Conservation (phyloP, 2,113 vertebrate species). For the Callipepla californica region DNA sequence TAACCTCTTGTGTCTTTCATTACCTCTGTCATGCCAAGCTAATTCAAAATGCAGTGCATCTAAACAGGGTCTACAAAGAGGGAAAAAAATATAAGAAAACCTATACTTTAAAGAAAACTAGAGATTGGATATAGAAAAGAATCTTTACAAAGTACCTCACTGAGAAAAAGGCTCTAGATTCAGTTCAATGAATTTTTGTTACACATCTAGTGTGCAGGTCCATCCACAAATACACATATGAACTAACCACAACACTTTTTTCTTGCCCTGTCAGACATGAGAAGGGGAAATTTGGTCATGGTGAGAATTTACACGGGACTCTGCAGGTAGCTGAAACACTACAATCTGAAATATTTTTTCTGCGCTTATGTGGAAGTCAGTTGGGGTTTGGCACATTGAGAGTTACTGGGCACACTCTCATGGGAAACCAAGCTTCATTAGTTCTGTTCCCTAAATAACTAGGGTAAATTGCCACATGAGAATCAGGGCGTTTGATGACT, state of each 20-base stretch:
- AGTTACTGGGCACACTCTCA: background rate
- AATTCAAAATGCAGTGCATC: background rate
- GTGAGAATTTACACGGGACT: background rate
- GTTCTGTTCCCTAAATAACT: background rate
- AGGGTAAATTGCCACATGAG: background rate
- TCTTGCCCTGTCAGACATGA: background rate
- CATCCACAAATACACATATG: background rate
- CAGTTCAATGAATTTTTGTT: background rate
- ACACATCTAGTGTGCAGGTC: accelerated
- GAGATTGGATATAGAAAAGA: background rate
- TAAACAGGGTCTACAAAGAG: background rate
- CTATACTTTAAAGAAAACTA: background rate
- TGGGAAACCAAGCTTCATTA: background rate
- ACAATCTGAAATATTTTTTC: background rate
- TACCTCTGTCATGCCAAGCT: accelerated
- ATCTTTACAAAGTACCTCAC: background rate
- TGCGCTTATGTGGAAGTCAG: background rate
- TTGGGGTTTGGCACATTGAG: background rate
- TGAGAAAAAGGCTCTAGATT: background rate
- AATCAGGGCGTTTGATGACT: accelerated
- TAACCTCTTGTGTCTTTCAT: background rate
- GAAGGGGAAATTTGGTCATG: background rate
- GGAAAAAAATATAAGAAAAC: accelerated
- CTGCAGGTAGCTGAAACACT: background rate
- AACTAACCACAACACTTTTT: background rate